Percentiles rank a stretch among this genome's conserved stretches.
These are phyloP conservation scores for Luffia ferchaultella DNA, from an alignment of 2,888 invertebrate species.

Conservation along the genomic window DNA sequence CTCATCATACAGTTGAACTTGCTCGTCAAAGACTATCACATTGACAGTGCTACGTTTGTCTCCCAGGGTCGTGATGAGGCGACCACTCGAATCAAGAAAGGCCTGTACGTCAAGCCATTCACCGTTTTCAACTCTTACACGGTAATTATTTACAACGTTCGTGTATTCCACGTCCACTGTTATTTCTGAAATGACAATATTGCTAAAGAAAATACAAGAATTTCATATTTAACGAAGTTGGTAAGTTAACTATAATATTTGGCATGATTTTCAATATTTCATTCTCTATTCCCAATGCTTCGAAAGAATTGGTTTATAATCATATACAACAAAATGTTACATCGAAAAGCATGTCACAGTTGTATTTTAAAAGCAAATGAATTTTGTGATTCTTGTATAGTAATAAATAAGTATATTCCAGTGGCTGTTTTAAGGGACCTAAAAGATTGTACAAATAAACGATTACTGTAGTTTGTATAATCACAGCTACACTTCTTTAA, in stretches of 20 bases:
- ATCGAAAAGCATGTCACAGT: too few relatives aligned
- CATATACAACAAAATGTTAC: too few relatives aligned
- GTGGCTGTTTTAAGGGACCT: too few relatives aligned
- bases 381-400: too few relatives aligned
- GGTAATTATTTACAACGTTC: constrained; percentile 35
- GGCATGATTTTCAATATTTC: not conserved
- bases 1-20: constrained; percentile 52
- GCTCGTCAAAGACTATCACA: constrained; percentile 34
- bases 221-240: not conserved
- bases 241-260: not conserved
- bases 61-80: constrained; percentile 30
- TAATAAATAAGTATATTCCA: too few relatives aligned
- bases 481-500: too few relatives aligned
- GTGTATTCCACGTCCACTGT: constrained; percentile 65
- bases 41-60: constrained; percentile 41
- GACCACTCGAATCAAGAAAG: constrained; percentile 23
- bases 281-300: too few relatives aligned
- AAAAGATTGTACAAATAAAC: too few relatives aligned
- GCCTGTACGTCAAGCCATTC: constrained; percentile 62
- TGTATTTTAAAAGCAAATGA: too few relatives aligned
- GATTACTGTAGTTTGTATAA: too few relatives aligned
- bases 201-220: not conserved
- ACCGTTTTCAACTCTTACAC: constrained; percentile 50
- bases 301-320: too few relatives aligned
- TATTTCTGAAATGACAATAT: constrained; percentile 38